Conservation (phyloP, 2,113 vertebrate species). For the Helogale parvula region DNA sequence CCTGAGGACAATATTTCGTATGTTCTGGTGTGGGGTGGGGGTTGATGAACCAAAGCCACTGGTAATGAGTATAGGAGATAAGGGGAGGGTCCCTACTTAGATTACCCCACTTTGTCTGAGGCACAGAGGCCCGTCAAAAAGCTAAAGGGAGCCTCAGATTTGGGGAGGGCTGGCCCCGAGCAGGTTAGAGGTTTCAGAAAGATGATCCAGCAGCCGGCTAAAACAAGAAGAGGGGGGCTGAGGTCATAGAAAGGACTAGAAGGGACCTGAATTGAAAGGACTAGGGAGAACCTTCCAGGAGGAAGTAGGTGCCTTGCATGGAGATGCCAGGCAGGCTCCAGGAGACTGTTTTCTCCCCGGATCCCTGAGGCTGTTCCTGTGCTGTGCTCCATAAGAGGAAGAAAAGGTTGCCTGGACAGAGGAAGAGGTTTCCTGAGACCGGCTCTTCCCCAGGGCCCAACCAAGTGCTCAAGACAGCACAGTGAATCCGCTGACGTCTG, state of each 20-base stretch:
- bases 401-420: not conserved
- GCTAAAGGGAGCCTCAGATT: not conserved
- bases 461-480: not conserved
- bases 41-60: too few relatives aligned
- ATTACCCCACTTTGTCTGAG: not conserved
- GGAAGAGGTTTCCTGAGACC: too few relatives aligned
- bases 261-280: not conserved
- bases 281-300: not conserved
- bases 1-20: fast-evolving
- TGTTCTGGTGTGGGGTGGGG: fast-evolving
- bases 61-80: not conserved
- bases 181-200: not conserved
- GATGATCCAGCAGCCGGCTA: not conserved
- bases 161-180: not conserved
- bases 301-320: fast-evolving
- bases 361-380: not conserved
- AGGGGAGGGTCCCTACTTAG: not conserved
- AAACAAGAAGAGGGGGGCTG: not conserved
- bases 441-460: not conserved
- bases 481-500: fast-evolving
- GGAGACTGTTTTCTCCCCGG: not conserved
- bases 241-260: not conserved
- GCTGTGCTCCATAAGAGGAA: not conserved
- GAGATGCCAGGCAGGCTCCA: fast-evolving
- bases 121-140: not conserved